Evolutionary conservation across 1,140 invertebrate genomes (phyloP).

Genomic region (Eulimnadia texana): DNA sequence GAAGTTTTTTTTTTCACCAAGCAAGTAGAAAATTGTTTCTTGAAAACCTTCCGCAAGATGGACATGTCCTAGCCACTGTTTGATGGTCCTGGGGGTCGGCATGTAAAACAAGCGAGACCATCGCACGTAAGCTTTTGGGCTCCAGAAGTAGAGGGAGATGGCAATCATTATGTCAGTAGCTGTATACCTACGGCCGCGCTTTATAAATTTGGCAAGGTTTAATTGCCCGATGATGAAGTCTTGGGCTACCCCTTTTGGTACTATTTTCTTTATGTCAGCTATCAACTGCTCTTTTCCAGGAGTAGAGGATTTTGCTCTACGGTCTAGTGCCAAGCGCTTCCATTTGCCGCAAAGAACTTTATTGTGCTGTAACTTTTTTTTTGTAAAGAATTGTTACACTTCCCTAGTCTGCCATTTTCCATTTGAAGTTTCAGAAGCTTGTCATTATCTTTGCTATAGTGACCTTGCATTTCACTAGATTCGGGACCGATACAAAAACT

Average conservation of each 20-base stretch:
- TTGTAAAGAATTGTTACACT: background rate
- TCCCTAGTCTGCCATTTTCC: background rate
- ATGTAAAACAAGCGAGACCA: background rate
- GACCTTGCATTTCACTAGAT: no score
- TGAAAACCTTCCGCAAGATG: background rate
- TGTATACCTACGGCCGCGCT: background rate
- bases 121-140: background rate
- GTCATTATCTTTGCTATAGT: no score
- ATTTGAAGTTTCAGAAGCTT: no score
- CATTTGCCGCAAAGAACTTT: background rate
- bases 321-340: background rate
- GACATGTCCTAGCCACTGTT: background rate
- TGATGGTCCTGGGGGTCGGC: background rate
- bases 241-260: background rate
- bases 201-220: background rate
- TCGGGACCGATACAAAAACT: no score
- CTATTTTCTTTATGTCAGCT: background rate
- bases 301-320: background rate
- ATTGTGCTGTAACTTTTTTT: background rate
- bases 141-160: background rate
- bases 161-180: background rate
- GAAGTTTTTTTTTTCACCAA: background rate
- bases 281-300: background rate
- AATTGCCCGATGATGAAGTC: background rate
- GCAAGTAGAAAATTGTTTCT: background rate